Percentiles rank a stretch among this genome's conserved stretches.
These are phyloP conservation scores for Rhincodon typus DNA, from an alignment of 2,797 vertebrate species.

Conservation along the genomic window DNA sequence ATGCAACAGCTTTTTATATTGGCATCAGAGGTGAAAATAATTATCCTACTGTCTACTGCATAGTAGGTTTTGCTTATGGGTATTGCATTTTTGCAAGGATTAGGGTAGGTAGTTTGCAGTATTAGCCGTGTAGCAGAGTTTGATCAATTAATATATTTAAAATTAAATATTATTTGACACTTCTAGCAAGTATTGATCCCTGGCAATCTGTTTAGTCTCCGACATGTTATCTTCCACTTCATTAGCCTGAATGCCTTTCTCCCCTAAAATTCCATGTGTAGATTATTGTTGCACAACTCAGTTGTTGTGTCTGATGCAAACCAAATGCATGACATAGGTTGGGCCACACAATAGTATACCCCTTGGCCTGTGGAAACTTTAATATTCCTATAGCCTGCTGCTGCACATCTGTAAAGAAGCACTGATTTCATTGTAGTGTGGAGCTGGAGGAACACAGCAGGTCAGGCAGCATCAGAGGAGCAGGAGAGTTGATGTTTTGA, in stretches of 20 bases:
- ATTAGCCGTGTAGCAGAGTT: background rate
- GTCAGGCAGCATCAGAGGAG: too few relatives aligned
- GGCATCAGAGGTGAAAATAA: background rate
- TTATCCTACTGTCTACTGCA: background rate
- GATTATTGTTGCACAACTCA: background rate
- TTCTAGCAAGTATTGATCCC: background rate
- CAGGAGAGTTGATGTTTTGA: too few relatives aligned
- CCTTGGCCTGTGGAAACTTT: too few relatives aligned
- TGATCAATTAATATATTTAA: background rate
- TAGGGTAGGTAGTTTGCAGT: background rate
- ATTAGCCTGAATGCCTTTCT: background rate
- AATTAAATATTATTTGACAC: background rate
- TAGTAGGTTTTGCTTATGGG: background rate
- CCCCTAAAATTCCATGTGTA: background rate
- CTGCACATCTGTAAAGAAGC: too few relatives aligned
- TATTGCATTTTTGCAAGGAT: background rate
- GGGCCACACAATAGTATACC: too few relatives aligned
- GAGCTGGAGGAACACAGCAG: too few relatives aligned
- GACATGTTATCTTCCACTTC: background rate
- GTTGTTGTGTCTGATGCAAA: background rate
- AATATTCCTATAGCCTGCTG: too few relatives aligned
- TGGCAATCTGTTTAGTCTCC: background rate
- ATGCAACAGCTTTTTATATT: background rate
- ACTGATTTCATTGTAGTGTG: too few relatives aligned
- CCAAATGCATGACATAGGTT: background rate